phyloP scores from a whole-genome alignment of 30 jellyfish, hydroid and myxozoan genomes.

The Phacellophora camtschatica region DNA sequence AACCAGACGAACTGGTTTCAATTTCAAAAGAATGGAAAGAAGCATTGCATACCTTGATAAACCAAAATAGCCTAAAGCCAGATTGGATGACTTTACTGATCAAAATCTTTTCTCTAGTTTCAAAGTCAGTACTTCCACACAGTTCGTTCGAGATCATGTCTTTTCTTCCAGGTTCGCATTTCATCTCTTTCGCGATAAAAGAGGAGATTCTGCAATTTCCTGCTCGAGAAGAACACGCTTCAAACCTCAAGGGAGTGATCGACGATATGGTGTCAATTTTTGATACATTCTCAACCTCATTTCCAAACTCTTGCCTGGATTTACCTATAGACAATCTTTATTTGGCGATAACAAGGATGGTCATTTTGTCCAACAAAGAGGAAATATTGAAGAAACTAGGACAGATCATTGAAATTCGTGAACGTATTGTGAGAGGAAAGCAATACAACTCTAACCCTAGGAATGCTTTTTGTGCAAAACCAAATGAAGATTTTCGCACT shows the following conservation, averaged over 20 bases:
- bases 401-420: background rate
- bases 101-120: background rate
- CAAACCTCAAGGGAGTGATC: background rate
- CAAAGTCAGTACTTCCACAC: background rate
- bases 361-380: background rate
- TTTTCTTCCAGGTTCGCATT: background rate
- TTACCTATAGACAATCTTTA: slow-evolving; percentile 1
- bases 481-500: slow-evolving; percentile 68
- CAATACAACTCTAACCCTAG: background rate
- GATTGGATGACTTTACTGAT: slow-evolving; percentile 10
- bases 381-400: background rate
- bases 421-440: background rate
- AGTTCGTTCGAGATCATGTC: background rate
- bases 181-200: background rate
- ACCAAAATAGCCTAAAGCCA: background rate
- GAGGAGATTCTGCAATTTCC: background rate
- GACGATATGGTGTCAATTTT: background rate
- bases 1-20: background rate
- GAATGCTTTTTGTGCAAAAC: background rate
- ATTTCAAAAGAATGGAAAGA: background rate
- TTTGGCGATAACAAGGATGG: background rate
- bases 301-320: slow-evolving; percentile 26
- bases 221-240: background rate
- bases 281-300: background rate
- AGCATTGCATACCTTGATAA: background rate